Conservation (phyloP, 2,888 invertebrate genomes). For the Ischnura elegans region DNA sequence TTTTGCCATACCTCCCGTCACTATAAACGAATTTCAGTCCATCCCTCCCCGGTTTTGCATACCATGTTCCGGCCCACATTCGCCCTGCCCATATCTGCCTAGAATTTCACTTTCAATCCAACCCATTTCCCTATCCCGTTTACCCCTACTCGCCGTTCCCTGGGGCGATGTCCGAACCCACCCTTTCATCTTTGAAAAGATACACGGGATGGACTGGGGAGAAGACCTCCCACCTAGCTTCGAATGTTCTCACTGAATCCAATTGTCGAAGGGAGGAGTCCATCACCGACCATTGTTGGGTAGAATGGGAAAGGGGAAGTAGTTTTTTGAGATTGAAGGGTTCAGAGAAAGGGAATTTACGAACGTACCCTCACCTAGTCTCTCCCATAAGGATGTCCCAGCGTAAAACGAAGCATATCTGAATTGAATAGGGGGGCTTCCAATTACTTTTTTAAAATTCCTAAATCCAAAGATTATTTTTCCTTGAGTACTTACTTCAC, state of each 20-base stretch:
- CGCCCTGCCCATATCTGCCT: neutral
- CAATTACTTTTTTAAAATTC: no score
- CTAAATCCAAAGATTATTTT: no score
- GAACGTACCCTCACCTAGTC: neutral
- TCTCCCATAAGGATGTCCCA: neutral
- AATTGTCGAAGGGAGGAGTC: neutral
- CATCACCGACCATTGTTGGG: constrained; percentile 6
- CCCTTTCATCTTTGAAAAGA: constrained; percentile 40
- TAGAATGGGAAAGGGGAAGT: neutral
- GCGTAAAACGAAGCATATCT: neutral
- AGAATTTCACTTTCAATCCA: neutral
- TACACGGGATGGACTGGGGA: neutral
- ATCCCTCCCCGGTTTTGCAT: neutral
- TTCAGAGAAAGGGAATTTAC: neutral
- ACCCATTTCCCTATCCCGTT: neutral
- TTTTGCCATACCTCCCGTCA: constrained; percentile 33
- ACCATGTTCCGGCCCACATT: neutral
- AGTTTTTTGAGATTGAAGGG: neutral
- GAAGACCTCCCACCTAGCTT: constrained; percentile 4
- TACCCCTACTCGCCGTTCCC: neutral
- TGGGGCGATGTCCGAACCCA: neutral
- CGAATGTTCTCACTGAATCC: constrained; percentile 39
- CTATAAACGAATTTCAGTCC: constrained; percentile 8
- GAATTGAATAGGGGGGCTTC: no score
- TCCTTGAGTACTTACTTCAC: no score